phyloP scores from a whole-genome alignment of 2,888 invertebrate genomes.

The Caenorhabditis imperialis region DNA sequence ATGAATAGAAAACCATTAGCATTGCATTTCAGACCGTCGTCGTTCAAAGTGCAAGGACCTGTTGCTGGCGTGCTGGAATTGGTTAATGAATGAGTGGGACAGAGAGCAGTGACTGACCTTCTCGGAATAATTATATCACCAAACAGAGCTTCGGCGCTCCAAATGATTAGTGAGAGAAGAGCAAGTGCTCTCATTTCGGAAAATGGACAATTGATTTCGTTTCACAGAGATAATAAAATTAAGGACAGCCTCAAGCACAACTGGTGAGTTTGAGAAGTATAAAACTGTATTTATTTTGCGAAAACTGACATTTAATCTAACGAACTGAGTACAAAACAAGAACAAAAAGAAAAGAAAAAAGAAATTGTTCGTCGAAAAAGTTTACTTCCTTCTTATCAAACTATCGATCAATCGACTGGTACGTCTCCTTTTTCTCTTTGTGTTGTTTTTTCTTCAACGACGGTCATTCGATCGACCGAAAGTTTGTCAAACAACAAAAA shows the following conservation, averaged over 20 bases:
- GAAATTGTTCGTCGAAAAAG: constrained; percentile 34
- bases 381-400: constrained; percentile 34
- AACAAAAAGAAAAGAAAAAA: constrained; percentile 16
- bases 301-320: no score
- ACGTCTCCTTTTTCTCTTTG: constrained; percentile 10
- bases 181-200: constrained; percentile 17
- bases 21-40: constrained; percentile 64
- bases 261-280: constrained; percentile 30
- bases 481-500: constrained; percentile 28
- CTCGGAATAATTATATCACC: constrained; percentile 21
- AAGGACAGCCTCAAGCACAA: no score
- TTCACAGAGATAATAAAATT: no score
- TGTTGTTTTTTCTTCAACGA: neutral
- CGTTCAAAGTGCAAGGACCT: constrained; percentile 59
- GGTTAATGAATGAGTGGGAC: no score
- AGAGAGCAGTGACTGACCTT: no score
- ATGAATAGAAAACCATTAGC: constrained; percentile 40
- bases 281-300: neutral
- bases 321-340: constrained; percentile 19
- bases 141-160: constrained; percentile 9
- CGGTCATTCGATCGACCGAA: constrained; percentile 1
- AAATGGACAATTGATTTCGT: no score
- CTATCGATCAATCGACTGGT: constrained; percentile 43
- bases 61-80: constrained; percentile 42
- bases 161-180: constrained; percentile 2